A percentile compares a stretch with the other conserved stretches of the same genome.
Evolutionary conservation across 2,797 vertebrate genomes (phyloP).

Genomic region (Myotis pilosus): DNA sequence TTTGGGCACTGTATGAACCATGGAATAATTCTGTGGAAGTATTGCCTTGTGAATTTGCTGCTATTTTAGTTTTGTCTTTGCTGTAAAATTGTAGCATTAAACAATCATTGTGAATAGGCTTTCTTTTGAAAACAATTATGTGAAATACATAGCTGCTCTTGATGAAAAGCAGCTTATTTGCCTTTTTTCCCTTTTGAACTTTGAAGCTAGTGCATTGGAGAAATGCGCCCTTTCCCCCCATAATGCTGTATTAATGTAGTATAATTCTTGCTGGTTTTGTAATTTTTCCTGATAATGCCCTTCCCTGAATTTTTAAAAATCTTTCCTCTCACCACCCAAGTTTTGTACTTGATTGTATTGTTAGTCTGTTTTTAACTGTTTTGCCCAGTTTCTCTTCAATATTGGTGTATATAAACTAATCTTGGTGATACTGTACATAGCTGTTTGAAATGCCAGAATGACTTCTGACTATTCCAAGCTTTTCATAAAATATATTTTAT

Average conservation of each 20-base stretch:
- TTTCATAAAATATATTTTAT: conserved; percentile 73
- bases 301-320: conserved; percentile 56
- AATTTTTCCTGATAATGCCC: conserved; percentile 81
- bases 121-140: conserved; percentile 85
- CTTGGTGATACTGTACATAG: conserved; percentile 79
- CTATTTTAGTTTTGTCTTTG: conserved; percentile 92
- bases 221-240: conserved; percentile 81
- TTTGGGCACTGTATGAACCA: conserved; percentile 91
- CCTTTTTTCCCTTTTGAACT: conserved; percentile 70
- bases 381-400: conserved; percentile 73
- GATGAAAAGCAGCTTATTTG: conserved; percentile 79
- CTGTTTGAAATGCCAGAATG: conserved; percentile 76
- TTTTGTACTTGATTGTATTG: conserved; percentile 79
- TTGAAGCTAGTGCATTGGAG: conserved; percentile 87
- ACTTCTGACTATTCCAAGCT: conserved; percentile 75
- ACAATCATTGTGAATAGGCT: conserved; percentile 89
- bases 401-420: conserved; percentile 82
- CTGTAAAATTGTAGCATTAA: conserved; percentile 96
- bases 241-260: conserved; percentile 84
- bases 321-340: conserved; percentile 49
- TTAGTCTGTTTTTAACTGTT: conserved; percentile 82
- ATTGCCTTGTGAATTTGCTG: conserved; percentile 92
- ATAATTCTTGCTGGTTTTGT: conserved; percentile 83
- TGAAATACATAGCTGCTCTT: conserved; percentile 83
- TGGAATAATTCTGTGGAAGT: conserved; percentile 84